Conservation (phyloP, 2,888 invertebrate species). For the Pristionchus entomophagus region DNA sequence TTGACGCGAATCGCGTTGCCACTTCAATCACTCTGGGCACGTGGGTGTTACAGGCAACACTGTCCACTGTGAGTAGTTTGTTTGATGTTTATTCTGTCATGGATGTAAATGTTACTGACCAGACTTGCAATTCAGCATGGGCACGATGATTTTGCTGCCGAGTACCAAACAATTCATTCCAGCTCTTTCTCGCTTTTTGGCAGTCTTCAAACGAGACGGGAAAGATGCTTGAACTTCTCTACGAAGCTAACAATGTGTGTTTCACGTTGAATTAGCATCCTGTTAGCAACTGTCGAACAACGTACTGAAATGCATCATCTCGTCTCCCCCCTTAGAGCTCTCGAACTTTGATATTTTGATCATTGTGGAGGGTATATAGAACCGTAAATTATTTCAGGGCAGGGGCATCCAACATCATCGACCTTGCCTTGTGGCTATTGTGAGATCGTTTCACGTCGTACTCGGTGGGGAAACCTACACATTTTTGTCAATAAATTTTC, state of each 20-base stretch:
- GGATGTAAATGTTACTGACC: too few relatives aligned
- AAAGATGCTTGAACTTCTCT: neutral
- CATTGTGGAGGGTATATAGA: too few relatives aligned
- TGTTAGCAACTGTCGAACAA: too few relatives aligned
- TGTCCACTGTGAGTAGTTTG: neutral
- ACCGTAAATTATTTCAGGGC: neutral
- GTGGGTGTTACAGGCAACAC: neutral
- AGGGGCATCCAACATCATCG: conserved; percentile 41
- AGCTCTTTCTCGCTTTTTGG: conserved; percentile 38
- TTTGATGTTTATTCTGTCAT: too few relatives aligned
- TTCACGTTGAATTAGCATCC: too few relatives aligned
- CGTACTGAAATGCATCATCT: too few relatives aligned
- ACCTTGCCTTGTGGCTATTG: neutral
- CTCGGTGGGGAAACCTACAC: neutral
- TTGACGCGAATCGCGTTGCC: neutral
- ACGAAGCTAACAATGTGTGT: conserved; percentile 7
- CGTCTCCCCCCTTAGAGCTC: too few relatives aligned
- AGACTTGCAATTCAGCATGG: too few relatives aligned
- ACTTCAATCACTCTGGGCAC: neutral
- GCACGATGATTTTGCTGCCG: too few relatives aligned
- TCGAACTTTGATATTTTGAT: too few relatives aligned
- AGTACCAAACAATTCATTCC: too few relatives aligned
- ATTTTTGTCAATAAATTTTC: neutral
- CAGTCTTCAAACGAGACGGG: conserved; percentile 8
- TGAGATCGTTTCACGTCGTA: neutral